Evolutionary conservation across 2,113 vertebrate genomes (phyloP).

Genomic region (Megatriorchis doriae): DNA sequence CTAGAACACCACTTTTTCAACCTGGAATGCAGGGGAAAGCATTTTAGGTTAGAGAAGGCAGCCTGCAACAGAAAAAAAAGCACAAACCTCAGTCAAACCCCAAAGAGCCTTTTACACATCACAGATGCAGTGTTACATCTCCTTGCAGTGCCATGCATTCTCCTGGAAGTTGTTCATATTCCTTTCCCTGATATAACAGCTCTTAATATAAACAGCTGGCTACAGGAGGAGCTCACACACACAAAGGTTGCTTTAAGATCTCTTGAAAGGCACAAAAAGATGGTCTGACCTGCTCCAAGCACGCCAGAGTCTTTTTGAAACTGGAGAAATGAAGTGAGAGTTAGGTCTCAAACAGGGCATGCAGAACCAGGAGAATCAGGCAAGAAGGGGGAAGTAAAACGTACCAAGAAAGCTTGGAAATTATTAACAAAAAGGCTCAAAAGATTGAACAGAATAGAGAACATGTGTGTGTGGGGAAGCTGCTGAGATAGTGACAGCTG

Average conservation of each 20-base stretch:
- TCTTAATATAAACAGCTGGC: background rate
- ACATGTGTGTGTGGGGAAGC: accelerated
- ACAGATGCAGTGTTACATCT: background rate
- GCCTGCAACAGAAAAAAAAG: background rate
- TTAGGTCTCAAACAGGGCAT: background rate
- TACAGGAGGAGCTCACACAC: background rate
- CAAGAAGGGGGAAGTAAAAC: background rate
- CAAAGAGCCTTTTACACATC: background rate
- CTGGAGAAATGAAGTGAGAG: background rate
- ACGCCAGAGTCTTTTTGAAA: background rate
- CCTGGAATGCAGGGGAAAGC: background rate
- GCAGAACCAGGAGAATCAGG: background rate
- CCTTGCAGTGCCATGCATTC: background rate
- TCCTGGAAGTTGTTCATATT: background rate
- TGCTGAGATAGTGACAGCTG: background rate
- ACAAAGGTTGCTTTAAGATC: background rate
- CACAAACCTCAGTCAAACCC: background rate
- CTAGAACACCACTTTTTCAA: background rate
- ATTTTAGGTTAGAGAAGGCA: background rate
- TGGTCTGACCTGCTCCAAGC: background rate
- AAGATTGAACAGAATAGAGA: background rate
- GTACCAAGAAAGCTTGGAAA: background rate
- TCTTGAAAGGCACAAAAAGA: background rate
- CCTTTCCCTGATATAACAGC: background rate
- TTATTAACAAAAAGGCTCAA: background rate